Percentiles rank a stretch among this genome's conserved stretches.
These are phyloP conservation scores for Clarias laeviceps DNA, from an alignment of 2,797 vertebrate genomes.

Conservation along the genomic window DNA sequence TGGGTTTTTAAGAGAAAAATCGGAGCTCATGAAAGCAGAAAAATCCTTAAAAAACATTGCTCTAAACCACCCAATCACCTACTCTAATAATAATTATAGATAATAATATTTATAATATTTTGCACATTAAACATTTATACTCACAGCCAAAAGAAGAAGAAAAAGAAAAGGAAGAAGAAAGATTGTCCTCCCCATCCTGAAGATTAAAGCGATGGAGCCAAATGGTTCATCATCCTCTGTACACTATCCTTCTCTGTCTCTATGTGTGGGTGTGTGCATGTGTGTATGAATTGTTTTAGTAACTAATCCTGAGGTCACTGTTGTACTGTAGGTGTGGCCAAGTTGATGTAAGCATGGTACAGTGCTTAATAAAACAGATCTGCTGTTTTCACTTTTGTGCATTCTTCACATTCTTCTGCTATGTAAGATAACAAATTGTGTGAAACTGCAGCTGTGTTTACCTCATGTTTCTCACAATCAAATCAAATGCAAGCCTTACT, in stretches of 20 bases:
- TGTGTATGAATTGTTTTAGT: not conserved
- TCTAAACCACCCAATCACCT: not conserved
- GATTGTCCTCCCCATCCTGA: not conserved
- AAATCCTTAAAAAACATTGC: not conserved
- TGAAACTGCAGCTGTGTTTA: not conserved
- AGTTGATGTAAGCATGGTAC: not conserved
- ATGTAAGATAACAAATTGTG: not conserved
- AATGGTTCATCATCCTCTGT: not conserved
- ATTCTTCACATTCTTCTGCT: not conserved
- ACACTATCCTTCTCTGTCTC: not conserved
- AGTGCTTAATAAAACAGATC: no score
- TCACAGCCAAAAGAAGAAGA: not conserved
- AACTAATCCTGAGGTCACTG: not conserved
- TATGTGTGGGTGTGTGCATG: not conserved
- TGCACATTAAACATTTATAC: not conserved
- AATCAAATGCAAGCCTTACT: not conserved
- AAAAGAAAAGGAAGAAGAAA: not conserved
- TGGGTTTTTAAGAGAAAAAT: not conserved
- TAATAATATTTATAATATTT: not conserved
- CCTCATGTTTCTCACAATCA: not conserved
- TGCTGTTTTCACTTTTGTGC: not conserved
- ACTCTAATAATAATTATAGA: not conserved
- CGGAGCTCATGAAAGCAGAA: not conserved
- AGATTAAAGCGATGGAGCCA: no score
- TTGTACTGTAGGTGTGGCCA: constrained; percentile 7